Evolutionary conservation across 2,113 vertebrate genomes (phyloP), one percentile per base, ranked within the genome.

Genomic region (Ammodytes marinus): DNA sequence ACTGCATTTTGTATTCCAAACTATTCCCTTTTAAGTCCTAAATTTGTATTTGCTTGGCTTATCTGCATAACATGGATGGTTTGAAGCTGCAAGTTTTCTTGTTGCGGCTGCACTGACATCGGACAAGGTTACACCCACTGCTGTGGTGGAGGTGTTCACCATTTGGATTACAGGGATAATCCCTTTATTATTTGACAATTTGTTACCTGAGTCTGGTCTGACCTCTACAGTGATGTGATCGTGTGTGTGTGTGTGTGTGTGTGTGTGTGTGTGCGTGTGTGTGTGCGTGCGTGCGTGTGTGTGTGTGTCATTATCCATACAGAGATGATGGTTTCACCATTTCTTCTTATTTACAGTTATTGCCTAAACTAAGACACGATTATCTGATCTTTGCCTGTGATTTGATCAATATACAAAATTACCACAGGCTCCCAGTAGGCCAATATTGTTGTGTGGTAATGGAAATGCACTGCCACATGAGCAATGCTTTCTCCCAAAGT

Each of bases 401-500:
- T 86, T 73, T 80, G 90, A 95, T 95, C 93, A 87, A 95, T 93
- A 85, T 59, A 90, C 83, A 81, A 91, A 94, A 92, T 95, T 82
- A 93, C 88, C 80, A 42, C 79, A 69, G 83, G 68, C 74, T 92
- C 92, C 89, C 90, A 69, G 87, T 89, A 91, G 90, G 82, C 86
- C 94, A 90, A 89, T 91, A 86, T 88, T 90, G 88, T 89, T 91
- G 86, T 91, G 89, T 86, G 86, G 88, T 91, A 88, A 94, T 94
- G 92, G 90, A 91, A 94, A 88, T 90, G 75, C 79, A 71, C 85
- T 75, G 83, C 69, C 86, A 89, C 87, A 90, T 72, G 87, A 91
- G 82, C 91, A 79, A 71, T 79, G 87, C 92, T 92, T 91, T 88
- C 88, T 87, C 70, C 88, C 76, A 91, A 93, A 93, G 92, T 93